A percentile compares a stretch with the other conserved stretches of the same genome.
Conservation (phyloP, 2,888 invertebrate genomes). For the Synergus laeviventris region DNA sequence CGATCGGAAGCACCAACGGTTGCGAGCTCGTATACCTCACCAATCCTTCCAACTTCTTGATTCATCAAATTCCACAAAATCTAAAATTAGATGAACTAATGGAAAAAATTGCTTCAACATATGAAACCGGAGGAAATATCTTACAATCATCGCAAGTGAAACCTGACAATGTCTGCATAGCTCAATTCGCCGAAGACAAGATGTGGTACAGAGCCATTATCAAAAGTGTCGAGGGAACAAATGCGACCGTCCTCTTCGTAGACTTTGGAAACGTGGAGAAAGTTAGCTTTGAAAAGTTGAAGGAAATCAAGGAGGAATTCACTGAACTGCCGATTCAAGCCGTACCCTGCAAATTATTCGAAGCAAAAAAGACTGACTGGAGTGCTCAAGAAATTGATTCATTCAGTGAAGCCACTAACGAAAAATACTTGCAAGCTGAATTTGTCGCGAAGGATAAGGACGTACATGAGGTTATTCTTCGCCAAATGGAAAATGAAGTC, state of each 20-base stretch:
- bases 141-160: slow-evolving; percentile 56
- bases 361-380: slow-evolving; percentile 59
- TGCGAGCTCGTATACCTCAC: slow-evolving; percentile 65
- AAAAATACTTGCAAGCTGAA: slow-evolving; percentile 65
- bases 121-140: slow-evolving; percentile 61
- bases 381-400: slow-evolving; percentile 53
- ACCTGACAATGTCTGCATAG: slow-evolving; percentile 64
- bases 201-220: slow-evolving; percentile 84
- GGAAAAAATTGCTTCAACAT: slow-evolving; percentile 62
- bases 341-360: slow-evolving; percentile 71
- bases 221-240: slow-evolving; percentile 76
- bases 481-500: slow-evolving; percentile 50
- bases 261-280: slow-evolving; percentile 86
- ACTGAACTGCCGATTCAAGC: slow-evolving; percentile 70
- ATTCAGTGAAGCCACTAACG: slow-evolving; percentile 58
- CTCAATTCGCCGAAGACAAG: slow-evolving; percentile 77
- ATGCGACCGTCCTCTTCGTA: slow-evolving; percentile 80
- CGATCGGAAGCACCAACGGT: slow-evolving; percentile 61
- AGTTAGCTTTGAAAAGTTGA: slow-evolving; percentile 77
- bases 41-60: slow-evolving; percentile 67
- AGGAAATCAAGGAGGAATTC: slow-evolving; percentile 67
- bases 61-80: slow-evolving; percentile 67
- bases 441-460: slow-evolving; percentile 63
- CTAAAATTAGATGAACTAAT: slow-evolving; percentile 63
- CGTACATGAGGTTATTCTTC: slow-evolving; percentile 64